phyloP scores from a whole-genome alignment of 2,113 vertebrate genomes.

The Microtus montanus region DNA sequence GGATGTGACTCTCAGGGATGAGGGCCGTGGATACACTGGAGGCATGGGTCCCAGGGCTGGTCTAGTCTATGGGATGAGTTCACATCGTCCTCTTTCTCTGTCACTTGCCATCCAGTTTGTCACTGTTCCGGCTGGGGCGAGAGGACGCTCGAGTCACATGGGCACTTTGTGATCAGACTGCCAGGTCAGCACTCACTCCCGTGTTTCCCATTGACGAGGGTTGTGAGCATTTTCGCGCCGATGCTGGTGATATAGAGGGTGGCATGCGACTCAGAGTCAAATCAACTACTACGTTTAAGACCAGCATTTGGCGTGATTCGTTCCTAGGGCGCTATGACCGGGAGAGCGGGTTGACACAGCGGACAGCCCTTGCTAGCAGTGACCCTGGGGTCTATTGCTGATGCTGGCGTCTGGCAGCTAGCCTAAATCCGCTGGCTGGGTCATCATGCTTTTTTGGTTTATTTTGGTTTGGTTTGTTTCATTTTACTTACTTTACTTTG shows the following conservation, averaged over 20 bases:
- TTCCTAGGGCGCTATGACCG: slow-evolving; percentile 5
- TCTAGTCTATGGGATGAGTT: neutral
- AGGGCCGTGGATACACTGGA: neutral
- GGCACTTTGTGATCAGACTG: slow-evolving; percentile 38
- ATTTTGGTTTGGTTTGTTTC: neutral
- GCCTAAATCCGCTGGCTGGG: slow-evolving; percentile 19
- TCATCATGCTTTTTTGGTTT: neutral
- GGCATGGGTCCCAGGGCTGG: neutral
- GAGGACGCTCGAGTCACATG: neutral
- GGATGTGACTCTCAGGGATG: neutral
- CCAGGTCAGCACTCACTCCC: slow-evolving; percentile 41
- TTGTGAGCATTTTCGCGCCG: neutral
- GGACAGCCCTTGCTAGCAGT: slow-evolving; percentile 53
- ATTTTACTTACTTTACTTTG: slow-evolving; percentile 27
- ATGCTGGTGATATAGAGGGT: neutral
- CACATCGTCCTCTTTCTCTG: neutral
- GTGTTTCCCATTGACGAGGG: slow-evolving; percentile 40
- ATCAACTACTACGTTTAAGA: neutral
- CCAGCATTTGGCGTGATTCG: neutral
- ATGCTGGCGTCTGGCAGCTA: slow-evolving; percentile 48
- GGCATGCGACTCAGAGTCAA: slow-evolving; percentile 42
- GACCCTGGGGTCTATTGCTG: slow-evolving; percentile 21
- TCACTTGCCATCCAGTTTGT: slow-evolving; percentile 31
- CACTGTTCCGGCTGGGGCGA: neutral
- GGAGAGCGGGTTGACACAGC: neutral